Evolutionary conservation across 64 coral and sea anemone species (phyloP), one percentile per base, ranked within the genome.

Genomic region (Platygyra sinensis): DNA sequence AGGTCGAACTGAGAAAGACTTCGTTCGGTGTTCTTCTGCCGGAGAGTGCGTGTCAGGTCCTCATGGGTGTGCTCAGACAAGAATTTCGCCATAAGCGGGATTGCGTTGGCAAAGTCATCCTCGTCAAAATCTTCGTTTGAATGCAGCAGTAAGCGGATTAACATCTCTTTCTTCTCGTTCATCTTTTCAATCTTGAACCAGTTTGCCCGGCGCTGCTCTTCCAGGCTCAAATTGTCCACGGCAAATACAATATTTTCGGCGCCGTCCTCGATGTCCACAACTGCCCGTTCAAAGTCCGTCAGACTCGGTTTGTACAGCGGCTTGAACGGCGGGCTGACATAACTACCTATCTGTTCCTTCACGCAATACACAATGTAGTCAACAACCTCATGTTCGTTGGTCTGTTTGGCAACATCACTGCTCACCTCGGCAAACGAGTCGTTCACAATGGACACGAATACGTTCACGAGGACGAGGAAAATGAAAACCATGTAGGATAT

Each of bases 171-270:
- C 33, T 88, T 96, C 5, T n/a, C 22, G 32, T 80, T 93, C 22
- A 63, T 67, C 10, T 76, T 92, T 85, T 75, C 78, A 9, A 42
- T 13, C 20, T 75, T 46, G 31, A 95, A 50, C 94, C 94, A 95
- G 71, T 92, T 92, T 10, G 72, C 88, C 77, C 92, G 89, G 10
- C 94, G 86, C 20, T 89, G 86, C 20, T 95, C 90, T 39, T 95
- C 94, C 42, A 95, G 55, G 12, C 75, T 60, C 1, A 90, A 89
- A 24, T 92, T 88, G 29, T 60, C 73, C 18, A 95, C 25, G 10
- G 72, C 71, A 19, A 92, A 89, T 62, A 88, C 86, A 39, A 92
- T 89, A 61, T 92, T 88, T 9, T 95, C 94, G 12, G 86, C 78
- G 11, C 82, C 61, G 8, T 79, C 87, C 24, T 89, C 86, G 22